A percentile compares a stretch with the other conserved stretches of the same genome.
Conservation (phyloP, 2,113 vertebrate genomes). For the Empidonax traillii region DNA sequence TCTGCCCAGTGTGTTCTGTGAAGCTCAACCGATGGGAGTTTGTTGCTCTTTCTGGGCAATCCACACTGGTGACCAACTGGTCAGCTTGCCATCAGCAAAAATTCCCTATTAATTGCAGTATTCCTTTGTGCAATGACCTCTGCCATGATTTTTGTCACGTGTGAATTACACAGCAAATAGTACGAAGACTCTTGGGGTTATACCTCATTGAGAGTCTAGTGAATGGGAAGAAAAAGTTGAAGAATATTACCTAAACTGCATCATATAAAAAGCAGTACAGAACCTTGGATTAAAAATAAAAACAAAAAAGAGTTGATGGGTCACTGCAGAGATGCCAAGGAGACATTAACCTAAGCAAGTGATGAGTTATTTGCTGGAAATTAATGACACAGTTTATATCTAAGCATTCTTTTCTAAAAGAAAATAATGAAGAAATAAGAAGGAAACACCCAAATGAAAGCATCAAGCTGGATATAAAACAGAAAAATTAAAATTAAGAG, state of each 20-base stretch:
- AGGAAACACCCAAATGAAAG: neutral
- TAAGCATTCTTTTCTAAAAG: neutral
- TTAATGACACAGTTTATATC: neutral
- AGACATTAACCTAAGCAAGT: neutral
- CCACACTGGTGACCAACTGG: neutral
- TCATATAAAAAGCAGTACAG: neutral
- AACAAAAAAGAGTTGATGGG: neutral
- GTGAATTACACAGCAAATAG: neutral
- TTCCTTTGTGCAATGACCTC: neutral
- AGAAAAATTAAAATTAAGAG: neutral
- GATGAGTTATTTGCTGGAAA: neutral
- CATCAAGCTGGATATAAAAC: neutral
- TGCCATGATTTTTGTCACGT: neutral
- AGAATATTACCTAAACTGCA: neutral
- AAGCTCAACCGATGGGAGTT: neutral
- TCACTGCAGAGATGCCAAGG: neutral
- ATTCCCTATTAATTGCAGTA: neutral
- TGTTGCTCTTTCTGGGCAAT: neutral
- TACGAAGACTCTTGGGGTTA: neutral
- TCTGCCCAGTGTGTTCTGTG: neutral
- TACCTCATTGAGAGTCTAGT: neutral
- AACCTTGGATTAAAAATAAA: neutral
- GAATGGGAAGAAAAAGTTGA: neutral
- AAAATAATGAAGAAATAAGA: neutral
- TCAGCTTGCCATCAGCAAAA: neutral